Base-by-base conservation (phyloP, 2,113 vertebrate species). In the Blennius ocellaris region DNA sequence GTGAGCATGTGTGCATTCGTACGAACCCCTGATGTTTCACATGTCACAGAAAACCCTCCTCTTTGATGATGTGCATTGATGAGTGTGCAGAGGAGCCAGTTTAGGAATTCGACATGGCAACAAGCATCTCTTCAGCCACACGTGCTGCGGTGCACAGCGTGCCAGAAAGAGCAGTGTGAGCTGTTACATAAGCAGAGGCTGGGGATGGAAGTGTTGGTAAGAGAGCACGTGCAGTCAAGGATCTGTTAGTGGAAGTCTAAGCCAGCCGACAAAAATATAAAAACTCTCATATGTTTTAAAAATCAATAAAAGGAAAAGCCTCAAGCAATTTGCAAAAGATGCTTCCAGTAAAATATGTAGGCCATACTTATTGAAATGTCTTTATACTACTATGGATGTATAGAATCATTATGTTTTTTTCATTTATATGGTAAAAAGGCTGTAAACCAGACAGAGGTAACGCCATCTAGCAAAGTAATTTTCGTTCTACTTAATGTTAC, bases 141-240 rank as follows among this genome's bases (percentile, higher is more conserved):
- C 82, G 80, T 85, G 83, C 74, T 50, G 65, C 14, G 8, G 9
- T 62, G 62, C 70, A 43, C 67, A 55, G 74, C 57, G 43, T 61
- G 52, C 60, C 39, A 78, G 51, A 53, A 56, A 65, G 70, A 83
- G 66, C 36, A 17, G 62, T 69, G 78, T 63, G 69, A 76, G 73
- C 61, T 10, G 57, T 92, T 92, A 90, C 62, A 64, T 90, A 91
- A 92, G 55, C 59, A 41, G 30, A 69, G 1, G 73, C 51, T 43
- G 38, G 52, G 81, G 73, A 75, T 54, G 59, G 36, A 79, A 82
- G 77, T 56, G 73, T 76, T 61, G 67, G 36, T 59, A 71, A 82
- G 58, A 70, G 64, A 50, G 80, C 82, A 83, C 55, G 56, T 90
- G 83, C 50, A 61, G 59, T 40, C 9, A 37, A 41, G 14, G 61